Base-by-base conservation (phyloP, 2,888 invertebrate genomes). In the Neoaliturus tenellus region DNA sequence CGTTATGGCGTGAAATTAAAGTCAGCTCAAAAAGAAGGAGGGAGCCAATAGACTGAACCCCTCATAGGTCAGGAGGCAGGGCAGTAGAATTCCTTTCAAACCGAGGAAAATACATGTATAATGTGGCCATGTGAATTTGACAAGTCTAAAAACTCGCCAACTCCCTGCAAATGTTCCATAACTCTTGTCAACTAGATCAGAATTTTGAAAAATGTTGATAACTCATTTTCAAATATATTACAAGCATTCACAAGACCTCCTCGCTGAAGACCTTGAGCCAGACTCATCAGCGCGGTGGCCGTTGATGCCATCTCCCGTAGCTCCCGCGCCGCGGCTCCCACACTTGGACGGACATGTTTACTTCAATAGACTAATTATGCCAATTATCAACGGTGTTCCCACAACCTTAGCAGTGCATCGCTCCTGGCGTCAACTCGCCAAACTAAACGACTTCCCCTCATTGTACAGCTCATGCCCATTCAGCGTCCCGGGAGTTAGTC, bases 331-430 rank as follows among this genome's bases (percentile, higher is more conserved):
- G 25, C 39, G 25, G 25, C 75, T 75, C 75, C 75, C 75, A 75
- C 75, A 44, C 44, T 75, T 28, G 1, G 75, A n/a, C n/a, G n/a
- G n/a, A 41, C 75, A 35, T 75, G 75, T 75, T 75, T 44, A 75
- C 75, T 41, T 41, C 75, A 75, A 75, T 44, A 35, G 23, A 20
- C 41, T 44, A 75, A 73, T 41, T 73, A 41, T 41, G 12, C 23
- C 71, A 73, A 75, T 75, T 75, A 75, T 75, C 44, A 44, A 44
- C 17, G 14, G 62, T 44, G 48, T 75, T 75, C 75, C 75, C 75
- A 75, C 39, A 20, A 41, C 20, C 33, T 35, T 8, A 20, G 71
- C 35, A 17, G 71, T 39, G 71, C n/a, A n/a, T 39, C 23, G 67
- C 25, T 31, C 67, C 31, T 17, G 67, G 33, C 67, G 33, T 12